phyloP scores from a whole-genome alignment of 2,113 vertebrate genomes.

The human region DNA sequence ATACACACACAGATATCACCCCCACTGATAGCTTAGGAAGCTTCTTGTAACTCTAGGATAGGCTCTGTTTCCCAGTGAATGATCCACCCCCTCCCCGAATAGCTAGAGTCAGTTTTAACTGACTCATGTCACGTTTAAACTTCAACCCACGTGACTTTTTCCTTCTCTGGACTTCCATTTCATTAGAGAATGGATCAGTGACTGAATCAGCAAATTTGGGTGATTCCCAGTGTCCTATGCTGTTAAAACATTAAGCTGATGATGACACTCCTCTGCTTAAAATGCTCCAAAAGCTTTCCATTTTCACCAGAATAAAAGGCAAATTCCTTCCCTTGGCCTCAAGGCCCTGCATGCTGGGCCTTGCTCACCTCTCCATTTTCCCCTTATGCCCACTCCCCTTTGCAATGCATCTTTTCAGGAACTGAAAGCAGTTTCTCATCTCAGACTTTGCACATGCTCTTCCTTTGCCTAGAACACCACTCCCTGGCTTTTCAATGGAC shows the following conservation, averaged over 20 bases:
- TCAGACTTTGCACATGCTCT: not conserved
- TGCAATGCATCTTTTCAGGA: not conserved
- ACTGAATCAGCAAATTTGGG: not conserved
- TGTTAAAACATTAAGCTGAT: not conserved
- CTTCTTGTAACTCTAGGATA: not conserved
- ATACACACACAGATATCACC: not conserved
- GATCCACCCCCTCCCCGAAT: no score
- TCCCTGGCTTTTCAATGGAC: not conserved
- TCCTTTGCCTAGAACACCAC: not conserved
- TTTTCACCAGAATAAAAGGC: not conserved
- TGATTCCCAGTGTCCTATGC: no score
- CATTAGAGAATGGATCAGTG: not conserved
- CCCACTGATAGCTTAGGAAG: not conserved
- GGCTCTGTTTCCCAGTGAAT: not conserved
- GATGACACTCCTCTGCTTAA: not conserved
- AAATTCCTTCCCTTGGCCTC: not conserved
- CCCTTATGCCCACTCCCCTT: fast-evolving
- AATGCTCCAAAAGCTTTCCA: not conserved
- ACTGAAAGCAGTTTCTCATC: not conserved
- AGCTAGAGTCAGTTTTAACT: not conserved
- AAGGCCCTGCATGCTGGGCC: not conserved
- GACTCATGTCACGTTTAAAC: not conserved
- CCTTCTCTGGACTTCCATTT: not conserved
- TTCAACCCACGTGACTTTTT: not conserved
- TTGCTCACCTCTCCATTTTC: not conserved